Evolutionary conservation across 2,888 invertebrate genomes (phyloP).

Genomic region (Trileptium ribeirensis): DNA sequence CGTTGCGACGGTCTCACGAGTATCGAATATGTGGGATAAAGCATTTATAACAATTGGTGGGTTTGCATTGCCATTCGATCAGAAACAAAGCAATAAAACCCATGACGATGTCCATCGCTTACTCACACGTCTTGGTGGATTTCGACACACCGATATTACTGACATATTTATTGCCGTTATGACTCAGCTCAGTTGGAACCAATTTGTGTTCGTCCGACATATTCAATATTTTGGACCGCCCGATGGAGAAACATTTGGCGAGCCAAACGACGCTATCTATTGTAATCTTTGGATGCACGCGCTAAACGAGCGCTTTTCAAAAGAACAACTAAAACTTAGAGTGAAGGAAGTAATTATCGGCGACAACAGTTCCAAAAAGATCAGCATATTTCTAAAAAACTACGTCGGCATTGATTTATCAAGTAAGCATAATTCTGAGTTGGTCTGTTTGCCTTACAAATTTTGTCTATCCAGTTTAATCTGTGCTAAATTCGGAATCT

Average conservation of each 20-base stretch:
- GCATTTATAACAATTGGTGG: background rate
- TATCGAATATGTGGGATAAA: background rate
- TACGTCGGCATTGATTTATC: background rate
- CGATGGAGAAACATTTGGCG: background rate
- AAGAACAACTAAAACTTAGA: background rate
- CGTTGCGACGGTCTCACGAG: background rate
- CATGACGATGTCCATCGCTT: background rate
- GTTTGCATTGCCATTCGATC: background rate
- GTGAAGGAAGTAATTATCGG: background rate
- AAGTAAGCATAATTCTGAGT: too few relatives aligned
- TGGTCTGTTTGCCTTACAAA: too few relatives aligned
- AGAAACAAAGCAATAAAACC: background rate
- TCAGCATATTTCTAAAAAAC: background rate
- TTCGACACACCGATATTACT: background rate
- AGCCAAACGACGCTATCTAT: background rate
- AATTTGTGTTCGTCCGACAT: background rate
- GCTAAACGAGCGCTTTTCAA: background rate
- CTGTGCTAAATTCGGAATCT: too few relatives aligned
- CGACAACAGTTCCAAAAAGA: background rate
- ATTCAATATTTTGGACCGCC: background rate
- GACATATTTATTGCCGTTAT: background rate
- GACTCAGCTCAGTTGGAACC: background rate
- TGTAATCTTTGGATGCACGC: background rate
- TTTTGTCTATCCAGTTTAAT: too few relatives aligned
- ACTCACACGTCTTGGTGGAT: constrained; percentile 14